A percentile compares a stretch with the other conserved stretches of the same genome.
Conservation (phyloP, 2,113 vertebrate genomes). For the Eidolon helvum region DNA sequence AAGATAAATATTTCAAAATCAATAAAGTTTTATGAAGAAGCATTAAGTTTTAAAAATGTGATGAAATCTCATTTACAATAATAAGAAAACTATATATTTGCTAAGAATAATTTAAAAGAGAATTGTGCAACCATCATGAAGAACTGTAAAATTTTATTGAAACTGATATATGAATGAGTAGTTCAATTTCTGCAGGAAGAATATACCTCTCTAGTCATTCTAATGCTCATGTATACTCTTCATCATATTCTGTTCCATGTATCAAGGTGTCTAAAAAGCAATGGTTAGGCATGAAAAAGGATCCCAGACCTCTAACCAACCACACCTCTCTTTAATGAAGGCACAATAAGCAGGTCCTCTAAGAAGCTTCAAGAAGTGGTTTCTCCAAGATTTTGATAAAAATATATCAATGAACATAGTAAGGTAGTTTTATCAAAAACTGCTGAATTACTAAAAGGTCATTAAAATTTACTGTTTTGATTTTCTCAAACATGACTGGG, state of each 20-base stretch:
- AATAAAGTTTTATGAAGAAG: background rate
- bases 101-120: background rate
- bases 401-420: background rate
- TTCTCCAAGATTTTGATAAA: background rate
- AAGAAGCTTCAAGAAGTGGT: background rate
- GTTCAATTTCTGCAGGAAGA: background rate
- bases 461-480: background rate
- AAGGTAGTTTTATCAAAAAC: background rate
- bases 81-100: background rate
- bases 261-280: background rate
- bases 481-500: background rate
- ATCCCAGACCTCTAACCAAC: background rate
- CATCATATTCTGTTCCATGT: background rate
- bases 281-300: background rate
- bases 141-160: background rate
- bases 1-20: conserved; percentile 10
- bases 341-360: background rate
- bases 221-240: background rate
- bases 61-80: background rate
- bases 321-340: background rate
- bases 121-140: background rate
- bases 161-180: background rate
- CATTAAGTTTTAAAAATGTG: background rate
- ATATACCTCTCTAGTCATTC: background rate
- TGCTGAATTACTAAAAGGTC: background rate